phyloP scores from a whole-genome alignment of 2,888 invertebrate genomes.

The Plagodis dolabraria region DNA sequence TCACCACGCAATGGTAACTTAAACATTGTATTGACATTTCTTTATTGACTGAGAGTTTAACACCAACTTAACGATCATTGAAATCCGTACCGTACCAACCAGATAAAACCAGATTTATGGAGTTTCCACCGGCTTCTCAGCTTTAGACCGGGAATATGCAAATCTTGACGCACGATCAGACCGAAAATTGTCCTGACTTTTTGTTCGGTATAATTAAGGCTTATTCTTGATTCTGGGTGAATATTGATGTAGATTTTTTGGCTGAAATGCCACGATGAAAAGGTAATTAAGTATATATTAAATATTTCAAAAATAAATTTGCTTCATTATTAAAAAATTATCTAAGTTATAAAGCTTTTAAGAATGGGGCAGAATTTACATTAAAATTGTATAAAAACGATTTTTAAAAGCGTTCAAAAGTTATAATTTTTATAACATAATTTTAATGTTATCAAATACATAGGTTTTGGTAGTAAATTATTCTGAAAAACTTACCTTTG shows the following conservation, averaged over 20 bases:
- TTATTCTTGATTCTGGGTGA: slow-evolving; percentile 24
- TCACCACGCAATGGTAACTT: too few species aligned
- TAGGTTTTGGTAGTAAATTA: not conserved
- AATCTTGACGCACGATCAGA: slow-evolving; percentile 54
- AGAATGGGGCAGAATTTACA: too few species aligned
- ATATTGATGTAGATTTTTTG: slow-evolving; percentile 23
- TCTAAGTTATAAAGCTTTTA: too few species aligned
- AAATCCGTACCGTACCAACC: slow-evolving; percentile 44
- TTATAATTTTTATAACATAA: too few species aligned
- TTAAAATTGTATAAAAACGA: too few species aligned
- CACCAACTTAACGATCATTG: slow-evolving; percentile 21
- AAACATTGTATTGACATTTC: too few species aligned
- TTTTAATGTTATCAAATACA: not conserved
- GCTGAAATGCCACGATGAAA: slow-evolving; percentile 5
- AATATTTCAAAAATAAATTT: too few species aligned
- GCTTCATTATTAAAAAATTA: too few species aligned
- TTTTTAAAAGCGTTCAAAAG: too few species aligned
- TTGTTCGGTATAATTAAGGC: slow-evolving; percentile 41
- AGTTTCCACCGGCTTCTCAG: slow-evolving; percentile 49
- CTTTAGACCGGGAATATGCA: slow-evolving; percentile 46
- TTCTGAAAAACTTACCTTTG: slow-evolving; percentile 33
- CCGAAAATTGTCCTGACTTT: slow-evolving; percentile 44
- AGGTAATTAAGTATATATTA: not conserved
- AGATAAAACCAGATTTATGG: slow-evolving; percentile 63
- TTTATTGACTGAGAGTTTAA: not conserved